A percentile compares a stretch with the other conserved stretches of the same genome.
Conservation (phyloP, 2,113 vertebrate species). For the Sinosuthora webbiana region DNA sequence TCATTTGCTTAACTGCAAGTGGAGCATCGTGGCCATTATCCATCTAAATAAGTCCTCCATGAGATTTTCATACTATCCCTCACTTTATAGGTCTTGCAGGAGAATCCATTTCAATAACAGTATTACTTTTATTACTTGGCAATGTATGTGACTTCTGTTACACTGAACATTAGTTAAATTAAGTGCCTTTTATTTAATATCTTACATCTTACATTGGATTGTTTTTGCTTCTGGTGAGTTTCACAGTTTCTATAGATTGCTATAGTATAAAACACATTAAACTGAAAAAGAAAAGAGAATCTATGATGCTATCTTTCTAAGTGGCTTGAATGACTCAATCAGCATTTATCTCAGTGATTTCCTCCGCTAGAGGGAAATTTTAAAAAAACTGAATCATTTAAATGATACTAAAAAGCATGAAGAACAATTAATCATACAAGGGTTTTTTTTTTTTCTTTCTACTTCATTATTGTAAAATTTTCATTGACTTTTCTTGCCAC, state of each 20-base stretch:
- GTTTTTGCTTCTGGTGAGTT: background rate
- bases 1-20: slow-evolving; percentile 19
- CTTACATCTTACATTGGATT: background rate
- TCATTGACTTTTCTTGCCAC: background rate
- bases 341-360: background rate
- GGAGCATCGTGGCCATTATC: background rate
- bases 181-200: background rate
- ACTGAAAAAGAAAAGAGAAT: background rate
- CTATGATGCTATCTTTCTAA: background rate
- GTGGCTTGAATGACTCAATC: background rate
- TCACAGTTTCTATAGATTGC: background rate
- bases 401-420: slow-evolving; percentile 13
- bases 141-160: background rate
- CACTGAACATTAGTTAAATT: background rate
- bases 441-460: background rate
- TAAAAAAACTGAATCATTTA: background rate
- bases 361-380: background rate
- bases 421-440: background rate
- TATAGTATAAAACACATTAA: background rate
- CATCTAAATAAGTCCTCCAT: background rate
- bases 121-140: slow-evolving; percentile 26
- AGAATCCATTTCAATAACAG: background rate
- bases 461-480: slow-evolving; percentile 6
- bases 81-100: background rate
- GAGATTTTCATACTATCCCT: background rate